Evolutionary conservation across 23 tunicate species (phyloP).

Genomic region (Diplosoma virens): DNA sequence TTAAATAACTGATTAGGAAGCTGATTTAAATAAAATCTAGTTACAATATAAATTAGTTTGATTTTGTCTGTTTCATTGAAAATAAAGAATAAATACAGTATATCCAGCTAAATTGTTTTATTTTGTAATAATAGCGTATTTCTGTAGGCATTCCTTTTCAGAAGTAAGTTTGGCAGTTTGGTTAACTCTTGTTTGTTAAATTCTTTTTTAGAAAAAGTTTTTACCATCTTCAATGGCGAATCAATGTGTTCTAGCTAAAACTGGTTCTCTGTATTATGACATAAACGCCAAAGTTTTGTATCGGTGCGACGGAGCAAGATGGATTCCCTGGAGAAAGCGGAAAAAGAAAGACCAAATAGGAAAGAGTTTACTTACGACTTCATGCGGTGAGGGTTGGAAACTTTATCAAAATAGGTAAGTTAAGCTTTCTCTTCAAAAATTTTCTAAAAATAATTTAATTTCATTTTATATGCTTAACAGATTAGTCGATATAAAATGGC

Average conservation of each 20-base stretch:
- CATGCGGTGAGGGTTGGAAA: conserved; percentile 63
- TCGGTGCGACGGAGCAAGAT: conserved; percentile 70
- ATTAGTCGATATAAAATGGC: not conserved
- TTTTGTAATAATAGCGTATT: no score
- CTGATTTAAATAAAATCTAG: no score
- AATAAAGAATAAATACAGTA: no score
- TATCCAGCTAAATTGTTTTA: no score
- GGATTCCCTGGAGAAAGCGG: conserved; percentile 53
- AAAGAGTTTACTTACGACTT: not conserved
- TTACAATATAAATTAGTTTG: no score
- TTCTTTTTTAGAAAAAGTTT: not conserved
- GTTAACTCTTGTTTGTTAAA: no score
- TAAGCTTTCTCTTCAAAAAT: not conserved
- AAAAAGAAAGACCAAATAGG: not conserved
- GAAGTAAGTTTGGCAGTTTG: no score
- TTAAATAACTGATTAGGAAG: no score
- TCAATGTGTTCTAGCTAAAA: conserved; percentile 25
- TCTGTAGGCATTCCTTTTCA: no score
- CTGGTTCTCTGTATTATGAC: conserved; percentile 43
- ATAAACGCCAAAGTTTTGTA: conserved; percentile 9
- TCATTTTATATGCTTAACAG: not conserved
- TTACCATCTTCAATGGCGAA: not conserved
- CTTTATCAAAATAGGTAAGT: conserved; percentile 45
- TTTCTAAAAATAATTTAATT: not conserved
- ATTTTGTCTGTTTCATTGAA: no score